Base-by-base conservation (phyloP, 2,797 vertebrate species). In the Danio jaintianensis region DNA sequence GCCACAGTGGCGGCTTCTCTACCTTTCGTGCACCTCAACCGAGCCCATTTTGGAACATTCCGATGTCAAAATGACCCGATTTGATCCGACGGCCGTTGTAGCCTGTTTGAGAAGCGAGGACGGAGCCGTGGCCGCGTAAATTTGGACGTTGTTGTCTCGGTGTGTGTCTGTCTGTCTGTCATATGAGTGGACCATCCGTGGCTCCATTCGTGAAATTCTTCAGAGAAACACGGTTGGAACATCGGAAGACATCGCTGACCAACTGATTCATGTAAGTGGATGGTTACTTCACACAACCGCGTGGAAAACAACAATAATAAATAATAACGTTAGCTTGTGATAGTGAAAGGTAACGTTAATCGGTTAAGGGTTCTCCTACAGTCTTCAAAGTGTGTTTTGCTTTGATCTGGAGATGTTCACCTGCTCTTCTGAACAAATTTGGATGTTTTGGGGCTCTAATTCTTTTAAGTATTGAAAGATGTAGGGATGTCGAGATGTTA, bases 211-310 rank as follows among this genome's bases (percentile, higher is more conserved):
- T 64, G 73, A 83, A 72, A 62, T 83, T 82, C 77, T 85, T 81
- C 82, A 62, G 61, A 80, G 82, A 74, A 89, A 88, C 89, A 85
- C 85, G 82, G 83, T 71, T 78, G 84, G 84, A 78, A 83, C 90
- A 75, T 61, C 45, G 82, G 82, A 84, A 84, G 83, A 81, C 84
- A 82, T 79, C 75, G 79, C 36, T 66, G 78, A 81, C 70, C 79
- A 81, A 82, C 73, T 87, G 83, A 83, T 88, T 87, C 86, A 88
- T 88, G 87, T 88, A 77, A 87, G 87, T 85, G 45, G 22, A 79
- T 4, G 20, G 16, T 18, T 36, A n/a, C 62, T 56, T 67, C 62
- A 18, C 20, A 12, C 53, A 36, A 20, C 47, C 45, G 9, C 42
- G 18, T 59, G 76, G 71, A 15, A 40, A 22, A 62, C 29, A n/a